phyloP scores from a whole-genome alignment of 2,888 invertebrate species.

The Papilio demoleus region DNA sequence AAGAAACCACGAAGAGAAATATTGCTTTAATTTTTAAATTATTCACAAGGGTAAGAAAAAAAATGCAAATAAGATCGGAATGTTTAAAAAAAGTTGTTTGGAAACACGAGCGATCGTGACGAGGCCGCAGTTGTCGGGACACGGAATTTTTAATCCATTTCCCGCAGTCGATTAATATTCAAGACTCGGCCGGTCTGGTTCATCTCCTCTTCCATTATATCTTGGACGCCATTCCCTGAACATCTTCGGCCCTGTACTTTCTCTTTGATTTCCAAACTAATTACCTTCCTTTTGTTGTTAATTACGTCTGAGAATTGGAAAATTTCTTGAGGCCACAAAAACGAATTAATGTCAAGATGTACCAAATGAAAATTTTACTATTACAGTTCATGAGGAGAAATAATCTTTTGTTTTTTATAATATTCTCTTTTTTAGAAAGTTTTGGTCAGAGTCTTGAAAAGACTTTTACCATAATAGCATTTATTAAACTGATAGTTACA shows the following conservation, averaged over 20 bases:
- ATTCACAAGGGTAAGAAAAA: conserved; percentile 79
- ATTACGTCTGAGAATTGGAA: conserved; percentile 52
- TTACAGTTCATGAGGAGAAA: background rate
- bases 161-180: conserved; percentile 83
- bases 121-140: conserved; percentile 70
- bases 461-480: no score
- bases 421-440: background rate
- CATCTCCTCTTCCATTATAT: conserved; percentile 82
- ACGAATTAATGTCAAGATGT: background rate
- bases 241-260: conserved; percentile 50
- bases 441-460: background rate
- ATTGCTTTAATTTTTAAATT: conserved; percentile 81
- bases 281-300: conserved; percentile 72
- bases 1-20: conserved; percentile 56
- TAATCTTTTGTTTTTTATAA: background rate
- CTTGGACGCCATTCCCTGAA: conserved; percentile 68
- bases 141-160: conserved; percentile 84
- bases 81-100: conserved; percentile 81
- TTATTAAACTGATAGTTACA: no score
- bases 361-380: background rate
- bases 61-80: conserved; percentile 78
- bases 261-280: conserved; percentile 79
- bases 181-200: conserved; percentile 81
- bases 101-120: conserved; percentile 74
- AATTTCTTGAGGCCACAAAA: conserved; percentile 11